A percentile compares a stretch with the other conserved stretches of the same genome.
phyloP scores from a whole-genome alignment of 2,797 vertebrate species.

The Vespertilio murinus region DNA sequence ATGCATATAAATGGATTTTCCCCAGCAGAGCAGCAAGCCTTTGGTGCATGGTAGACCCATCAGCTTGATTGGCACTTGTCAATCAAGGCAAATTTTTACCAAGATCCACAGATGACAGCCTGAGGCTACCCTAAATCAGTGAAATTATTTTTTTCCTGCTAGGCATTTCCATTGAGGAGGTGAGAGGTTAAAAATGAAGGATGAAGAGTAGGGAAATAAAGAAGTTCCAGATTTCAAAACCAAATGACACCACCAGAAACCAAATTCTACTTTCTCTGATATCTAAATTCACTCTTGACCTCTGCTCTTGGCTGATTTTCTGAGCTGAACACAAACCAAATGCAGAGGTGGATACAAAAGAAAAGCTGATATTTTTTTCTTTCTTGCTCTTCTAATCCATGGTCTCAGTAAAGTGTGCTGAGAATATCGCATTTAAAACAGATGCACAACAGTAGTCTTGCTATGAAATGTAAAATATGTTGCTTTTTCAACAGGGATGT shows the following conservation, averaged over 20 bases:
- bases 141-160: background rate
- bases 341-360: background rate
- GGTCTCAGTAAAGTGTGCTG: background rate
- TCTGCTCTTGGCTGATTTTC: background rate
- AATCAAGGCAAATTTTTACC: constrained; percentile 26
- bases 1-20: constrained; percentile 47
- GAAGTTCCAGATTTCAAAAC: background rate
- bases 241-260: background rate
- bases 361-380: background rate
- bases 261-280: background rate
- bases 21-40: background rate
- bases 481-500: background rate
- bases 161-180: background rate
- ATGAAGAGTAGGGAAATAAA: background rate
- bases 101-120: background rate
- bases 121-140: background rate
- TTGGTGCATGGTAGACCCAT: background rate
- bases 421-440: background rate
- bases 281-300: background rate
- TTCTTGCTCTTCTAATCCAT: background rate
- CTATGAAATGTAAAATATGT: background rate
- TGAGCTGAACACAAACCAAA: background rate
- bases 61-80: constrained; percentile 35
- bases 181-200: background rate
- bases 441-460: background rate